These are phyloP conservation scores for Falco naumanni DNA, from an alignment of 2,797 vertebrate species.

Conservation along the genomic window DNA sequence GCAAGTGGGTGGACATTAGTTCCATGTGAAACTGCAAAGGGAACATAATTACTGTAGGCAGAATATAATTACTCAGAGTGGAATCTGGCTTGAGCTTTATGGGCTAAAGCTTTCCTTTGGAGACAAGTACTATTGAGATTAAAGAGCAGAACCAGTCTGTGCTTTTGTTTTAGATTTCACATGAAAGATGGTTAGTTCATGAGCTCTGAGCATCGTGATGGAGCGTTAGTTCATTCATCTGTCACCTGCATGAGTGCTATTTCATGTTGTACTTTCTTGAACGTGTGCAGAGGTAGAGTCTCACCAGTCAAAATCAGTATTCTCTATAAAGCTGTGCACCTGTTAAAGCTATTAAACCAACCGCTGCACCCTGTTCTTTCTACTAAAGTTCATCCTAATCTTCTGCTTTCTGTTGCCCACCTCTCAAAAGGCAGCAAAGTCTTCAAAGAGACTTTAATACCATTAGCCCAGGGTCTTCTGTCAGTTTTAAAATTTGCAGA, in stretches of 20 bases:
- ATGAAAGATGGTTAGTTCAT: neutral
- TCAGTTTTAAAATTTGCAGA: neutral
- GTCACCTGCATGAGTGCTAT: neutral
- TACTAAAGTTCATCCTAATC: neutral
- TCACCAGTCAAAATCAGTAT: neutral
- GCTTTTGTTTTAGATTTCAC: neutral
- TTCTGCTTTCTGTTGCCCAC: neutral
- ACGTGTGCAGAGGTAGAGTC: neutral
- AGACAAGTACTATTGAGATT: neutral
- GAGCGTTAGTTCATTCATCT: neutral
- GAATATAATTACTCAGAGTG: conserved; percentile 13
- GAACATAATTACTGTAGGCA: conserved; percentile 39
- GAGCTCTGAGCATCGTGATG: neutral
- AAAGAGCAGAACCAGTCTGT: neutral
- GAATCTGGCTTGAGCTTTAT: neutral
- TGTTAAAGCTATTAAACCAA: neutral
- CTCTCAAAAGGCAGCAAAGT: neutral
- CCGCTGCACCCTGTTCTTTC: neutral
- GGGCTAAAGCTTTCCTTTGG: neutral
- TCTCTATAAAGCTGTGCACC: neutral
- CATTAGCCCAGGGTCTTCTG: neutral
- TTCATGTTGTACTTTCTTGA: neutral
- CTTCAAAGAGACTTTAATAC: neutral
- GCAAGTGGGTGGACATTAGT: conserved; percentile 27
- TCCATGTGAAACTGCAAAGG: neutral